Percentiles rank a stretch among this genome's conserved stretches.
phyloP scores from a whole-genome alignment of 2,113 vertebrate species.

The Puma concolor region DNA sequence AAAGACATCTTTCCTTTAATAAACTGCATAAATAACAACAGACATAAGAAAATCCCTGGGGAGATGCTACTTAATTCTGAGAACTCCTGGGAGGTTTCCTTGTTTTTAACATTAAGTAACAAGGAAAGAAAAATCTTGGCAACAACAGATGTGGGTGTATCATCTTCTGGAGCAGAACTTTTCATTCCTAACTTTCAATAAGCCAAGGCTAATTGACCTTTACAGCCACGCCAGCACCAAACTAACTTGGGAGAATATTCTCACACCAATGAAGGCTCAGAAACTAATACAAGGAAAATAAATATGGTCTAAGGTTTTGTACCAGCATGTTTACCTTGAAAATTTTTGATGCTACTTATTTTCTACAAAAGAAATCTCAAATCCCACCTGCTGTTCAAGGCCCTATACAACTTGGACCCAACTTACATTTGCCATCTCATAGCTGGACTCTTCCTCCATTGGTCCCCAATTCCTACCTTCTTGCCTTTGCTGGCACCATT shows the following conservation, averaged over 20 bases:
- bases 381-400: background rate
- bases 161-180: slow-evolving; percentile 60
- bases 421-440: background rate
- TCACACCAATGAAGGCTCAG: background rate
- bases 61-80: slow-evolving; percentile 63
- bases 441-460: background rate
- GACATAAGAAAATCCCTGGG: slow-evolving; percentile 14
- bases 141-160: slow-evolving; percentile 39
- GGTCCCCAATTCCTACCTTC: background rate
- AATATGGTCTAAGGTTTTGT: background rate
- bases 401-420: background rate
- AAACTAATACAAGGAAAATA: background rate
- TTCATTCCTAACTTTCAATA: slow-evolving; percentile 39
- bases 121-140: slow-evolving; percentile 39
- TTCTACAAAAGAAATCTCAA: slow-evolving; percentile 3
- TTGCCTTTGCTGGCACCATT: background rate
- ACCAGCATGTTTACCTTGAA: background rate
- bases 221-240: background rate
- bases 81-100: slow-evolving; percentile 51
- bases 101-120: slow-evolving; percentile 57
- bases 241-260: background rate
- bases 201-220: slow-evolving; percentile 22
- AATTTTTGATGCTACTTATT: background rate
- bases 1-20: slow-evolving; percentile 46
- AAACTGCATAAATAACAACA: slow-evolving; percentile 56